Evolutionary conservation across 2,888 invertebrate species (phyloP).

Genomic region (Drosophila putrida): DNA sequence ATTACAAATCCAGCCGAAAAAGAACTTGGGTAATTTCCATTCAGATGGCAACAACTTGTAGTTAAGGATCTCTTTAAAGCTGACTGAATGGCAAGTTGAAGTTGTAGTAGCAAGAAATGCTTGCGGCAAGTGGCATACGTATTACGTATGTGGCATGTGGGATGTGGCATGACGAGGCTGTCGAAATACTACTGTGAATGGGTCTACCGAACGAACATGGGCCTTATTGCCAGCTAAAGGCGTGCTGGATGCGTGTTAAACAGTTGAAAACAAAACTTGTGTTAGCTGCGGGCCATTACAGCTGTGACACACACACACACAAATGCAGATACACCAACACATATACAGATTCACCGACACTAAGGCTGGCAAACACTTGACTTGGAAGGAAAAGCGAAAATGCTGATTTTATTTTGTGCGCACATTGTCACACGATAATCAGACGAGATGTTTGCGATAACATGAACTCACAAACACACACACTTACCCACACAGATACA

Average conservation of each 20-base stretch:
- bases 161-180: conserved; percentile 27
- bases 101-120: background rate
- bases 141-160: conserved; percentile 12
- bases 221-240: conserved; percentile 7
- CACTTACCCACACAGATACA: conserved; percentile 3
- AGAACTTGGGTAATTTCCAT: conserved; percentile 17
- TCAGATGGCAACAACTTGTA: conserved; percentile 22
- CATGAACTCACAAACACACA: conserved; percentile 31
- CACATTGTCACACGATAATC: conserved; percentile 80
- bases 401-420: conserved; percentile 78
- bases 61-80: conserved; percentile 10
- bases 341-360: conserved; percentile 5
- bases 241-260: conserved; percentile 45
- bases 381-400: conserved; percentile 52
- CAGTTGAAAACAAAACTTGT: conserved; percentile 48
- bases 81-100: background rate
- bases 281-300: conserved; percentile 40
- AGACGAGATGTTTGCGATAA: conserved; percentile 56
- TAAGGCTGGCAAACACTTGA: conserved; percentile 37
- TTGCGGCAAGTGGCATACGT: conserved; percentile 5
- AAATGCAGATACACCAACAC: background rate
- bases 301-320: conserved; percentile 15
- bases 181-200: conserved; percentile 25
- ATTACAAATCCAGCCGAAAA: conserved; percentile 28
- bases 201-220: conserved; percentile 4